These are phyloP conservation scores for Heteromormyrus szaboi DNA, from an alignment of 2,797 vertebrate species.

Conservation along the genomic window DNA sequence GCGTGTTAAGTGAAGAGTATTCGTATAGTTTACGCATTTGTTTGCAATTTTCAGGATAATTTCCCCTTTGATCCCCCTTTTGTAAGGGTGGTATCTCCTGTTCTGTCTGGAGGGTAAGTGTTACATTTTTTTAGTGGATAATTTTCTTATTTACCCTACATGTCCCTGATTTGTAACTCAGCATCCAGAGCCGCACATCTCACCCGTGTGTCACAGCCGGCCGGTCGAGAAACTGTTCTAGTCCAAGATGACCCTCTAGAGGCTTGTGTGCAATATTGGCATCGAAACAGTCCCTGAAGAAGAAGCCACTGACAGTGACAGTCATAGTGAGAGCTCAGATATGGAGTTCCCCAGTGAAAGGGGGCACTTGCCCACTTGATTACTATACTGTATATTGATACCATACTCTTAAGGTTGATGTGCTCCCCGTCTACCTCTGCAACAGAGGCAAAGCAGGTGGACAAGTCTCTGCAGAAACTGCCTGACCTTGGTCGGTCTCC, in stretches of 20 bases:
- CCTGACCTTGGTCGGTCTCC: neutral
- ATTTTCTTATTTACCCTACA: neutral
- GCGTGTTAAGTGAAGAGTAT: neutral
- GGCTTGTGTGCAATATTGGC: neutral
- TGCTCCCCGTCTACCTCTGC: neutral
- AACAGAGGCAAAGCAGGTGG: neutral
- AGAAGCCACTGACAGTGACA: neutral
- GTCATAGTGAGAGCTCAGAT: neutral
- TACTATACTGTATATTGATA: neutral
- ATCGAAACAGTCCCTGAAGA: neutral
- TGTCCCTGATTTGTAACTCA: neutral
- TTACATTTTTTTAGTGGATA: neutral
- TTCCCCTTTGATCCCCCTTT: slow-evolving; percentile 98
- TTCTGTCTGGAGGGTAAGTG: slow-evolving; percentile 95
- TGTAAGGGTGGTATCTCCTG: slow-evolving; percentile 92
- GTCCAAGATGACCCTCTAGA: neutral
- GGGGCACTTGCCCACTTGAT: neutral
- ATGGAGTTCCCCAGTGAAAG: neutral
- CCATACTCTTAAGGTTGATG: neutral
- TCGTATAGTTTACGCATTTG: neutral
- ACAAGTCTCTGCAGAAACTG: neutral
- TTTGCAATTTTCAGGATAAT: slow-evolving; percentile 73
- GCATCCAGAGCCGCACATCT: neutral
- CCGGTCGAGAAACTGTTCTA: neutral
- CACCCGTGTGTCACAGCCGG: neutral